These are phyloP conservation scores for Acanthococcus lagerstroemiae DNA, from an alignment of 2,888 invertebrate genomes.

Conservation along the genomic window DNA sequence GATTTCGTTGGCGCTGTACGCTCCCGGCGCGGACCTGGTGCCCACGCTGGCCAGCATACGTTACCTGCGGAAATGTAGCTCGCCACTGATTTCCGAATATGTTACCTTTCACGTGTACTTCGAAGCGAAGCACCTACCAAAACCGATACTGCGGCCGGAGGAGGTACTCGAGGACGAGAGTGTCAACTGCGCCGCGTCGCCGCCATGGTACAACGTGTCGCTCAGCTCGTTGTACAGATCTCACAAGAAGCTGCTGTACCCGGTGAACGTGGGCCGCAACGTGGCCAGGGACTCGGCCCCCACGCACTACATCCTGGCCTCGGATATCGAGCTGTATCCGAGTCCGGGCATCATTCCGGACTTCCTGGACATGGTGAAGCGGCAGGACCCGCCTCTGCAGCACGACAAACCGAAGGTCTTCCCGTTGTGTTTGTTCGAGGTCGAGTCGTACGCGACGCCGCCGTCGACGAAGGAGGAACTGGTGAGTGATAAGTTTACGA, in stretches of 20 bases:
- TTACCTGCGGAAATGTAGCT: slow-evolving; percentile 65
- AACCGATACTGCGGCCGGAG: slow-evolving; percentile 39
- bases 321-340: slow-evolving; percentile 85
- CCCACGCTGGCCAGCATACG: slow-evolving; percentile 69
- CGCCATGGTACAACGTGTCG: slow-evolving; percentile 59
- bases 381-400: slow-evolving; percentile 56
- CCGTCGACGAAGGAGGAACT: slow-evolving; percentile 64
- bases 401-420: slow-evolving; percentile 60
- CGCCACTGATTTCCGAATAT: slow-evolving; percentile 59
- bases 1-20: slow-evolving; percentile 74
- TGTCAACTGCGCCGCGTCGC: slow-evolving; percentile 61
- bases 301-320: slow-evolving; percentile 72
- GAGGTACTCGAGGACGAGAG: slow-evolving; percentile 57
- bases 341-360: slow-evolving; percentile 67
- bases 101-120: slow-evolving; percentile 86
- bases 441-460: slow-evolving; percentile 51
- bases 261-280: slow-evolving; percentile 82
- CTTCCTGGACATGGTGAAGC: slow-evolving; percentile 75
- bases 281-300: slow-evolving; percentile 73
- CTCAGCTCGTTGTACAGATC: slow-evolving; percentile 60
- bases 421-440: slow-evolving; percentile 81
- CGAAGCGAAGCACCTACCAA: slow-evolving; percentile 74
- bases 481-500: slow-evolving; percentile 39
- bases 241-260: slow-evolving; percentile 71
- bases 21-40: slow-evolving; percentile 72